Conservation (phyloP, 2,113 vertebrate genomes). For the Xyliphius kryptos region DNA sequence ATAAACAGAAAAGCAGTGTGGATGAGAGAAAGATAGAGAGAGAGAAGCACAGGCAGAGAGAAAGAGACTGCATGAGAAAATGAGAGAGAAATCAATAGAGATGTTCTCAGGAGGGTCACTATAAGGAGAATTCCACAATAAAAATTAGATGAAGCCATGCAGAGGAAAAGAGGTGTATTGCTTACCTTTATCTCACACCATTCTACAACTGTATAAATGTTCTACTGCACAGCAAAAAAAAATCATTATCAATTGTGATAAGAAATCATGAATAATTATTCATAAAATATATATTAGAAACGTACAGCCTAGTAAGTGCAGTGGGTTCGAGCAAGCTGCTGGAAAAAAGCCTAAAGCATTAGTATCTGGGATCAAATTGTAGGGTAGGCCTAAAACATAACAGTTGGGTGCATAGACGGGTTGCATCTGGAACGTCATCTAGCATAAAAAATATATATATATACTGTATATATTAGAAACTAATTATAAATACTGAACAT, state of each 20-base stretch:
- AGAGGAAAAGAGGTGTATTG: neutral
- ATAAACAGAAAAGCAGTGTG: neutral
- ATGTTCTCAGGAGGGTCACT: conserved; percentile 10
- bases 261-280: neutral
- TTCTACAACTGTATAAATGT: neutral
- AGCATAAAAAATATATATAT: no score
- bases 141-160: conserved; percentile 15
- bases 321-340: no score
- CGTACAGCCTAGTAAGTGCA: no score
- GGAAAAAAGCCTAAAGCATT: no score
- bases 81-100: conserved; percentile 4
- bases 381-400: no score
- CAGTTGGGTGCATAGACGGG: no score
- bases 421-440: no score
- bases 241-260: neutral
- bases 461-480: no score
- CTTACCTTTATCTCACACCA: neutral
- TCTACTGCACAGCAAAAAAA: neutral
- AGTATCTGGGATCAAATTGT: no score
- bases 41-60: conserved; percentile 1
- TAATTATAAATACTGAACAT: neutral
- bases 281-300: neutral
- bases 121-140: neutral
- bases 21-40: neutral
- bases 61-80: no score